Percentiles rank a stretch among this genome's conserved stretches.
Evolutionary conservation across 2,113 vertebrate genomes (phyloP).

Genomic region (Varanus komodoensis): DNA sequence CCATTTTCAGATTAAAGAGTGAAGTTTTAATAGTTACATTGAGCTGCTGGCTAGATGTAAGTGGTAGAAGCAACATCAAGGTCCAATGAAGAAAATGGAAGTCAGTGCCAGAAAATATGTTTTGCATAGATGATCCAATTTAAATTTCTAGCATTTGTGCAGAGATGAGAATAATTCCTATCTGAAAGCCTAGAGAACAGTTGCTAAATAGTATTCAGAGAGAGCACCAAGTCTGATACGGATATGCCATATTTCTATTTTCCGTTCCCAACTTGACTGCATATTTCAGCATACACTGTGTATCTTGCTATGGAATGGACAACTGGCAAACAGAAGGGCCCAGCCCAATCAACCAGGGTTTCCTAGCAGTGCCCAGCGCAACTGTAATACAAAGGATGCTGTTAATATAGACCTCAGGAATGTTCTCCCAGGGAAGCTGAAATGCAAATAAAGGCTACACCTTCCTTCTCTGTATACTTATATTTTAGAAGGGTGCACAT

Average conservation of each 20-base stretch:
- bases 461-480: too few species aligned
- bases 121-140: background rate
- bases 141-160: background rate
- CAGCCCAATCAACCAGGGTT: background rate
- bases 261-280: background rate
- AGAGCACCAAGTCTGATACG: background rate
- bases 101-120: background rate
- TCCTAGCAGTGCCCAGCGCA: background rate
- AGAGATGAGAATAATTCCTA: too few species aligned
- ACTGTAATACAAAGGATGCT: background rate
- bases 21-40: background rate
- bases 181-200: background rate
- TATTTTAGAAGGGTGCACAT: too few species aligned
- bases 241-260: background rate
- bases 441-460: background rate
- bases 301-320: background rate
- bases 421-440: background rate
- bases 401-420: background rate
- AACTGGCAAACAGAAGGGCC: background rate
- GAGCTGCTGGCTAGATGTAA: background rate
- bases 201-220: background rate
- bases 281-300: too few species aligned
- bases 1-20: background rate
- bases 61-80: background rate
- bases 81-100: background rate